Base-by-base conservation (phyloP, 2,888 invertebrate genomes). In the Schizotus pectinicornis region DNA sequence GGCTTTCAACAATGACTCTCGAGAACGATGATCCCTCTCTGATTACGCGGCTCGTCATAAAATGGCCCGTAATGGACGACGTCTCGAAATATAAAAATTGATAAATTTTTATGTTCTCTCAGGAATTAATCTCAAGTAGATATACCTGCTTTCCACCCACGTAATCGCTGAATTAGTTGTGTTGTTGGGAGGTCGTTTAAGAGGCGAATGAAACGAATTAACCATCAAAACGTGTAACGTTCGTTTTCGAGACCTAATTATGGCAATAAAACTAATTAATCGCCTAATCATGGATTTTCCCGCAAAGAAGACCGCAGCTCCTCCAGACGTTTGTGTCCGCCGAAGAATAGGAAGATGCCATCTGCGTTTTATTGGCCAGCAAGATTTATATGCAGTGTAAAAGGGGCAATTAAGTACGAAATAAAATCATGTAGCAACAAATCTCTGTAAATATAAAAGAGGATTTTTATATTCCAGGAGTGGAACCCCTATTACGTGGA, bases 351-450 rank as follows among this genome's bases (percentile, higher is more conserved):
- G 38, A 55, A 52, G 48, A 63, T 50, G 56, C 57, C 64, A 66
- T 63, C 64, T 64, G 67, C 56, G 55, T 62, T 65, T 62, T 67
- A 68, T 67, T 60, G 64, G 61, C 46, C 45, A 46, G 50, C 43
- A 59, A 66, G 67, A 69, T 68, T 69, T 69, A 69, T 67, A 65
- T 41, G 53, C 49, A 59, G 59, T 54, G 66, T 70, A 61, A 70
- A 68, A 64, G 41, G 50, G 30, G 64, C 62, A 65, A 70, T 70
- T 70, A 67, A 67, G 56, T 53, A 61, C 45, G 53, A 60, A 59
- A 68, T 65, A 62, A 69, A 66, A 67, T 63, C 60, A 66, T 62
- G 61, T 59, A 56, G 65, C 57, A 64, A 65, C 65, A 67, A 67
- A 67, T 67, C 62, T 64, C 53, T 31, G 51, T 56, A 64, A 47